phyloP scores from a whole-genome alignment of 2,113 vertebrate genomes.

The Pseudopodoces humilis region DNA sequence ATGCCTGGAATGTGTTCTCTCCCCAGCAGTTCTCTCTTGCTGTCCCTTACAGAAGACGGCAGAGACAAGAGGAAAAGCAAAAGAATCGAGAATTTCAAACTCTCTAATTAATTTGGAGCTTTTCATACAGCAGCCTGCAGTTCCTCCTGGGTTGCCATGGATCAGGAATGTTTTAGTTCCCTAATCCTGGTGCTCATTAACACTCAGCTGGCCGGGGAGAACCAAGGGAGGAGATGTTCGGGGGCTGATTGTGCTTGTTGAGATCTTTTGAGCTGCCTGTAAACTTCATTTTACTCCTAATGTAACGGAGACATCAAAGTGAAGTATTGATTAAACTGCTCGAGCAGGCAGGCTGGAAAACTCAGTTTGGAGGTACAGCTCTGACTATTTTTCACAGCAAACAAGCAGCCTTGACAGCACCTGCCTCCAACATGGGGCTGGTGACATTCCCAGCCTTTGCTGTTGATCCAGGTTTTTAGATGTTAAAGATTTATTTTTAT shows the following conservation, averaged over 20 bases:
- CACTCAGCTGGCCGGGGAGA: neutral
- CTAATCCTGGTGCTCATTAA: neutral
- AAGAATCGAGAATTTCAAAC: neutral
- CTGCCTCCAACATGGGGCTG: neutral
- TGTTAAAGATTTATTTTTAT: neutral
- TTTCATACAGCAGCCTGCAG: neutral
- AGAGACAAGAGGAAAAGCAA: neutral
- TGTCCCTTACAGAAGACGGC: neutral
- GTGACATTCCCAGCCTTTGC: neutral
- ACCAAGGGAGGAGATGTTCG: neutral
- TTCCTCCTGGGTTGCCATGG: neutral
- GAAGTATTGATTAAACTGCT: conserved; percentile 39
- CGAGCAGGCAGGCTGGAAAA: neutral
- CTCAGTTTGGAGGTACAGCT: neutral
- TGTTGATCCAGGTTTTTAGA: neutral
- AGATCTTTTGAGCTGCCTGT: neutral
- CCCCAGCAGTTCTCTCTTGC: neutral
- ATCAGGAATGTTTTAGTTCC: neutral
- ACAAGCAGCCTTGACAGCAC: neutral
- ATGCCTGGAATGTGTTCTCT: neutral
- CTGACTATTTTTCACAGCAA: neutral
- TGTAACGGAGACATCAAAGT: conserved; percentile 6
- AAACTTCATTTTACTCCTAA: conserved; percentile 7
- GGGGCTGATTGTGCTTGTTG: neutral
- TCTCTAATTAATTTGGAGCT: neutral